phyloP scores from a whole-genome alignment of 1,140 invertebrate genomes.

The Tetragnatha versicolor region DNA sequence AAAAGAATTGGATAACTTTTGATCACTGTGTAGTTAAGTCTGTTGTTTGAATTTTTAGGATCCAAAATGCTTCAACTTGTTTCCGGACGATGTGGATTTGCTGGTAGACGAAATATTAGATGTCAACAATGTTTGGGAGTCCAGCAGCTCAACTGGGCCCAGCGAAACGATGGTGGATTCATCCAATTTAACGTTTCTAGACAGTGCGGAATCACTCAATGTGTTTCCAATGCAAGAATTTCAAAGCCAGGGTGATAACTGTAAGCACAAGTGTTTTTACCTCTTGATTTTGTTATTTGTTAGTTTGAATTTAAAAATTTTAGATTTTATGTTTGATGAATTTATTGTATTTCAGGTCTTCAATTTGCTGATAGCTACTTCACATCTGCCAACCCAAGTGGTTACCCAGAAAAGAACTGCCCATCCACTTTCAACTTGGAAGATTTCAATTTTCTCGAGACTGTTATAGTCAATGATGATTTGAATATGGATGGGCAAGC shows the following conservation, averaged over 20 bases:
- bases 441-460: conserved; percentile 8
- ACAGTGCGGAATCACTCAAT: not conserved
- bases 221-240: conserved; percentile 1
- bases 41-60: not conserved
- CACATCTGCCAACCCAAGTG: not conserved
- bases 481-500: not conserved
- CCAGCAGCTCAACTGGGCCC: not conserved
- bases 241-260: conserved; percentile 7
- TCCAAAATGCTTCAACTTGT: not conserved
- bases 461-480: not conserved
- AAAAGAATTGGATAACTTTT: too few species aligned
- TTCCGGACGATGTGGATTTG: not conserved
- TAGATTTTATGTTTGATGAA: not conserved
- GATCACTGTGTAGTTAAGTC: too few species aligned
- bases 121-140: not conserved
- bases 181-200: not conserved
- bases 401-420: not conserved
- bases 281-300: too few species aligned
- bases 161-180: not conserved
- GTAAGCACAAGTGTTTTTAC: too few species aligned
- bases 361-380: not conserved
- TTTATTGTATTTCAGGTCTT: not conserved
- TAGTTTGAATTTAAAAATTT: too few species aligned
- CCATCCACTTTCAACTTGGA: not conserved
- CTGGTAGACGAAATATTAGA: too few species aligned